Base-by-base conservation (phyloP, 2,888 invertebrate genomes). In the Epinotia ramella region DNA sequence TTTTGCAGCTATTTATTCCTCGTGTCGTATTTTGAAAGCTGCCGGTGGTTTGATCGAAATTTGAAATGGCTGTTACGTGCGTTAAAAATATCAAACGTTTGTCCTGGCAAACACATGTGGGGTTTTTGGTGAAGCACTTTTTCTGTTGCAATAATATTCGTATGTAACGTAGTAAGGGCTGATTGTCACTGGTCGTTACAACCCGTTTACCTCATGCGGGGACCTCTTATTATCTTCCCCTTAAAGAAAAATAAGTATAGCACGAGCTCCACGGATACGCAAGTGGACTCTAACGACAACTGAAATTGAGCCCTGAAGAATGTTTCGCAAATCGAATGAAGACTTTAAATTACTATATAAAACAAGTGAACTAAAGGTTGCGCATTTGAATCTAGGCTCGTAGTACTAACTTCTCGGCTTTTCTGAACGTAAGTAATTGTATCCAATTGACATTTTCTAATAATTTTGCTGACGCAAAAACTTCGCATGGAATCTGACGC, bases 1-100 rank as follows among this genome's bases (percentile, higher is more conserved):
- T 88, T 88, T 88, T 82, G 78, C 81, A 80, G 80, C 80, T 83
- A 80, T 85, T 85, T 84, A 84, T 81, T 83, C 82, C 78, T 78
- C 77, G 80, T 81, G 79, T 79, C 81, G 70, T 76, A 72, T 76
- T 76, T 76, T 72, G 66, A 66, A 44, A 72, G 76, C 63, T 72
- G 72, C 67, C 76, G 28, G 62, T 63, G 71, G 76, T 76, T 63
- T 76, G 76, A 76, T 76, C 66, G 76, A 76, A 76, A 76, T 72
- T 76, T 76, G 76, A 72, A 76, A 76, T 76, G 76, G 71, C 67
- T 57, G 71, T 76, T 72, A 76, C 75, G 59, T 75, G 65, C 65
- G 76, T 71, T 44, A 66, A 64, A 69, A 76, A 67, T 67, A 67
- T 76, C 66, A 66, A 59, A 20, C 70, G 56, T 67, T 28, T 33